Conservation (phyloP, 2,797 vertebrate species). For the Cephalopachus bancanus region DNA sequence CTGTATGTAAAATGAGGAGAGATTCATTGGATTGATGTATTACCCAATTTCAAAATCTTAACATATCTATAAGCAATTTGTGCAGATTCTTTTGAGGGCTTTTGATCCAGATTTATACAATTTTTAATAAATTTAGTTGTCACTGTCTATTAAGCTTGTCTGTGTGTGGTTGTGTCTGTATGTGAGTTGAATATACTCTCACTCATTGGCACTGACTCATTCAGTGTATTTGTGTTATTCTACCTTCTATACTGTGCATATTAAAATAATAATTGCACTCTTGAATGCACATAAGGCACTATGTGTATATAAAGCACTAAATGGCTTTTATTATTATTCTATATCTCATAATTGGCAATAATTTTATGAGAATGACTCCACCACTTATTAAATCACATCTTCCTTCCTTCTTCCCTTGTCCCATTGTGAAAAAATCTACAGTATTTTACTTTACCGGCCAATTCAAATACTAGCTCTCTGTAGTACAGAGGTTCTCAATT, state of each 20-base stretch:
- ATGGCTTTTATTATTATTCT: not conserved
- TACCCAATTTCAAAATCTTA: not conserved
- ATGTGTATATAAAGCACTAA: not conserved
- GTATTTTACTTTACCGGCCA: not conserved
- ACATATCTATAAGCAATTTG: not conserved
- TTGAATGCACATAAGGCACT: not conserved
- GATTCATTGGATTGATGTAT: not conserved
- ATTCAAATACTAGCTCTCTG: not conserved
- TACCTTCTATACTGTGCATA: not conserved
- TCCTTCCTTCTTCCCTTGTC: not conserved
- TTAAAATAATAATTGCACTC: not conserved
- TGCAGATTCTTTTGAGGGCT: not conserved
- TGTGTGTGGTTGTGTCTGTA: not conserved
- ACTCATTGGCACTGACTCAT: not conserved
- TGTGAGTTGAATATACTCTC: not conserved
- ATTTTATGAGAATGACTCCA: not conserved
- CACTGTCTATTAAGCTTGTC: not conserved
- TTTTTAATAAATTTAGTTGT: not conserved
- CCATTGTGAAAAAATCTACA: not conserved
- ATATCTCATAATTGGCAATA: not conserved
- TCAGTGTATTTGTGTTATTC: not conserved
- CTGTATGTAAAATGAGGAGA: not conserved
- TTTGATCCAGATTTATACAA: not conserved
- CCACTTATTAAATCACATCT: not conserved
- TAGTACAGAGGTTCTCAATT: not conserved